Evolutionary conservation across 2,113 vertebrate genomes (phyloP).

Genomic region (Ivindomyrus marchei): DNA sequence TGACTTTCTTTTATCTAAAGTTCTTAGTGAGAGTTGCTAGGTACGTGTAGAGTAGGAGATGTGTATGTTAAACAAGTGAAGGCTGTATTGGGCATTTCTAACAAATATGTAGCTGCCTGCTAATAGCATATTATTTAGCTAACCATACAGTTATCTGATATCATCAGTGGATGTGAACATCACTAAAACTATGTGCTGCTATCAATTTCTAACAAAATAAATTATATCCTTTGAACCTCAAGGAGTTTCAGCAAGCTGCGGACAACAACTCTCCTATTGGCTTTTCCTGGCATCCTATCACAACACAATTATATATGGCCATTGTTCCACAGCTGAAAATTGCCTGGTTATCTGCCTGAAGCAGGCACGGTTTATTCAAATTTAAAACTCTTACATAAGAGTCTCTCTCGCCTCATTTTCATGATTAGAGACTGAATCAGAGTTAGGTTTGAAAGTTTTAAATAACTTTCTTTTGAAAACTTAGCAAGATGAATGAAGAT

Average conservation of each 20-base stretch:
- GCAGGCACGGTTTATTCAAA: conserved; percentile 17
- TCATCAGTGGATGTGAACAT: neutral
- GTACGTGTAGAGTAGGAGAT: neutral
- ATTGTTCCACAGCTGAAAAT: conserved; percentile 11
- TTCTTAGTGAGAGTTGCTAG: neutral
- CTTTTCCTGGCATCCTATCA: conserved; percentile 10
- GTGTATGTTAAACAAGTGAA: neutral
- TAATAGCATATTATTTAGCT: neutral
- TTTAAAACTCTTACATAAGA: conserved; percentile 17
- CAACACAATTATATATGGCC: conserved; percentile 11
- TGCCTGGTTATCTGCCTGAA: conserved; percentile 13
- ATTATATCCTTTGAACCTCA: neutral
- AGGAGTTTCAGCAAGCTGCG: neutral
- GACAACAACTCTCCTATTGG: conserved; percentile 2
- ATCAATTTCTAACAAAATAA: neutral
- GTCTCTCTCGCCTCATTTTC: conserved; percentile 15
- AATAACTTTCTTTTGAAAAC: conserved; percentile 15
- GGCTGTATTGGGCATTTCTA: neutral
- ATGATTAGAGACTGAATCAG: conserved; percentile 14
- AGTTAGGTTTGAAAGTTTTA: neutral
- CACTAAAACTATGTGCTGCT: neutral
- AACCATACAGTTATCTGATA: neutral
- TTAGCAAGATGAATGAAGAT: conserved; percentile 6
- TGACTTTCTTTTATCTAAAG: neutral
- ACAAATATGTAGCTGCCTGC: neutral